Percentiles rank a stretch among this genome's conserved stretches.
These are phyloP conservation scores for Drosophila ezoana DNA, from an alignment of 2,888 invertebrate species.

Conservation along the genomic window DNA sequence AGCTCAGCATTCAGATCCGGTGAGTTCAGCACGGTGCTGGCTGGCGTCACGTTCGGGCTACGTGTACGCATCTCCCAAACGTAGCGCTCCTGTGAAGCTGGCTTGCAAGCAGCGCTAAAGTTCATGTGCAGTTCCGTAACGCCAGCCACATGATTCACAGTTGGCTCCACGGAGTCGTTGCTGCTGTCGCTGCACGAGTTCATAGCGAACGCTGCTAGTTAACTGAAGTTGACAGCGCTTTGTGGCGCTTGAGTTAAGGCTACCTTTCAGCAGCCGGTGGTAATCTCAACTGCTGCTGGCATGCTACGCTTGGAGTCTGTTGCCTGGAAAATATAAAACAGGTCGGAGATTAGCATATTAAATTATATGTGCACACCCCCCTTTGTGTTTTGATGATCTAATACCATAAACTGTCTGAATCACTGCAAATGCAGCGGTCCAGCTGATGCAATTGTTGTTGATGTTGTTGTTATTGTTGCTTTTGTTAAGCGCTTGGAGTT, in stretches of 20 bases:
- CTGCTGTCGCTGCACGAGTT: constrained; percentile 70
- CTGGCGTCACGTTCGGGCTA: constrained; percentile 84
- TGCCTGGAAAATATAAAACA: constrained; percentile 30
- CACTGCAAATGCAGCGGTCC: constrained; percentile 24
- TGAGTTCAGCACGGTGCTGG: constrained; percentile 84
- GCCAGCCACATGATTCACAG: constrained; percentile 29
- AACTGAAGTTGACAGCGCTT: constrained; percentile 4
- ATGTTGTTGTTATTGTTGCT: constrained; percentile 4
- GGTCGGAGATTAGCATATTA: constrained; percentile 9
- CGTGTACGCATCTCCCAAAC: constrained; percentile 85
- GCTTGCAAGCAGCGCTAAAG: constrained; percentile 40
- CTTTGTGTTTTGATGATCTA: constrained; percentile 49
- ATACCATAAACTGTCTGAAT: constrained; percentile 39
- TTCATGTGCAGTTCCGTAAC: constrained; percentile 50
- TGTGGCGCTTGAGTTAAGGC: constrained; percentile 15
- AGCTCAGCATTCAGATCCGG: constrained; percentile 83
- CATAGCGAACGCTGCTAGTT: constrained; percentile 34
- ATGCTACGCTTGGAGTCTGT: constrained; percentile 47
- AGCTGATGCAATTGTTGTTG: not conserved
- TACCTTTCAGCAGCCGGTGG: constrained; percentile 50
- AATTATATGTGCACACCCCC: constrained; percentile 8
- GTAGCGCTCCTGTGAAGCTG: constrained; percentile 78
- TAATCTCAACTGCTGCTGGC: constrained; percentile 57
- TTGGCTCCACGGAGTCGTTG: constrained; percentile 67
- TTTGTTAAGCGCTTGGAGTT: constrained; percentile 11